These are phyloP conservation scores for Carduelis carduelis DNA, from an alignment of 2,797 vertebrate genomes.

Conservation along the genomic window DNA sequence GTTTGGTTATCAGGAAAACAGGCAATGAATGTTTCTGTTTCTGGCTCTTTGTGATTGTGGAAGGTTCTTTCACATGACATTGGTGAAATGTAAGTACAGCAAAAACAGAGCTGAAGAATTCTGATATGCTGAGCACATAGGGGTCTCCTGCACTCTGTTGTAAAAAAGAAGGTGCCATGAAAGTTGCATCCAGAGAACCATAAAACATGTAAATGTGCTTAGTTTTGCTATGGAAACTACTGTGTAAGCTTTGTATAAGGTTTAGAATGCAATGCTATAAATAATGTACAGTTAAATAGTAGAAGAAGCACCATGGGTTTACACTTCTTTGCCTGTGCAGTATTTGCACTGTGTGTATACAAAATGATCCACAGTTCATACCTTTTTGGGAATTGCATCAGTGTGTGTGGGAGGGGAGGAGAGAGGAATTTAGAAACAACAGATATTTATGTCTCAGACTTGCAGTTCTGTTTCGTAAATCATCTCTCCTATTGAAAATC, in stretches of 20 bases:
- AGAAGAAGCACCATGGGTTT: neutral
- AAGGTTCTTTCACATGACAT: neutral
- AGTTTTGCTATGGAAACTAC: neutral
- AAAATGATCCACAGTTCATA: neutral
- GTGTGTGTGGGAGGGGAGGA: neutral
- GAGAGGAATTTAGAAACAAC: neutral
- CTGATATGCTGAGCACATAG: neutral
- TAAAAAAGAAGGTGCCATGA: neutral
- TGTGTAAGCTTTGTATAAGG: neutral
- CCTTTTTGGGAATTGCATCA: neutral
- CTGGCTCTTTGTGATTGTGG: neutral
- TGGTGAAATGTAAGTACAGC: neutral
- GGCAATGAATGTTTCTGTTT: neutral
- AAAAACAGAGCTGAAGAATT: neutral
- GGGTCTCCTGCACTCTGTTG: neutral
- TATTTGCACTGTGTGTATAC: neutral
- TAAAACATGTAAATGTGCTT: neutral
- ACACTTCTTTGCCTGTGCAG: neutral
- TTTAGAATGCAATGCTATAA: neutral
- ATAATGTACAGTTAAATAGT: neutral
- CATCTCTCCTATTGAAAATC: neutral
- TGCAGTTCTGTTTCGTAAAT: constrained; percentile 8
- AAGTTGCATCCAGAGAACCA: neutral
- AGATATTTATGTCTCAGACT: neutral
- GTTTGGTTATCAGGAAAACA: neutral